Evolutionary conservation across 2,888 invertebrate genomes (phyloP), one percentile per base, ranked within the genome.

Genomic region (Lasioglossum leucozonium): DNA sequence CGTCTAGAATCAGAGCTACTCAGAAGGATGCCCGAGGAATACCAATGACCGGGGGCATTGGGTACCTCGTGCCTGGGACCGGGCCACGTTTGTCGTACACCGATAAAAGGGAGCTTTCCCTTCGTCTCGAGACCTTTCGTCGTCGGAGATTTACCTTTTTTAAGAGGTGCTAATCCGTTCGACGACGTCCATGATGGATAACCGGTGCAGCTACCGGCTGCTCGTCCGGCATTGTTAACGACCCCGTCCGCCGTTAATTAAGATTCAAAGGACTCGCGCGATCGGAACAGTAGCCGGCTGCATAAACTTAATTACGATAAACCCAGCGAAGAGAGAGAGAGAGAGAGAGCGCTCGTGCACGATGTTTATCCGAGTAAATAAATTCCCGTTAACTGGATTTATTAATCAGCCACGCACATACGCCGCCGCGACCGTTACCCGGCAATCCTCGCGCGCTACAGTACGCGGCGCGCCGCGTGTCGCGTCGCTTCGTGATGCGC

Each of bases 1-100:
- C 87, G 90, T 90, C 89, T 89, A 91, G 90, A 90, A 90, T 91
- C 91, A 86, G 91, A 79, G 89, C 89, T 90, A 91, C 88, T 90
- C 91, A 84, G 76, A 73, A 69, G 65, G 65, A 22, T 75, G 76
- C 77, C 22, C 72, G 69, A 37, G 34, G 90, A 90, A 90, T 90
- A 91, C 81, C 80, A 91, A 90, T 86, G 87, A 86, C 81, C 30
- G 16, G 34, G 67, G 73, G 47, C 67, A 72, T 22, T 47, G 78
- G 79, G 67, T 82, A 44, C 77, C 77, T 30, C 79, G 72, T 40
- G 69, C 47, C 67, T 22, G 72, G 16, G 13, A 30, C 42, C 72
- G 30, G 40, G 40, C 30, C 34, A 18, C 67, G 42, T 42, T 69
- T 67, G 72, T 69, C 65, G 51, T 72, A 37, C 72, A 30, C 13